phyloP scores from a whole-genome alignment of 1,140 invertebrate genomes.

The Drosophila erecta region DNA sequence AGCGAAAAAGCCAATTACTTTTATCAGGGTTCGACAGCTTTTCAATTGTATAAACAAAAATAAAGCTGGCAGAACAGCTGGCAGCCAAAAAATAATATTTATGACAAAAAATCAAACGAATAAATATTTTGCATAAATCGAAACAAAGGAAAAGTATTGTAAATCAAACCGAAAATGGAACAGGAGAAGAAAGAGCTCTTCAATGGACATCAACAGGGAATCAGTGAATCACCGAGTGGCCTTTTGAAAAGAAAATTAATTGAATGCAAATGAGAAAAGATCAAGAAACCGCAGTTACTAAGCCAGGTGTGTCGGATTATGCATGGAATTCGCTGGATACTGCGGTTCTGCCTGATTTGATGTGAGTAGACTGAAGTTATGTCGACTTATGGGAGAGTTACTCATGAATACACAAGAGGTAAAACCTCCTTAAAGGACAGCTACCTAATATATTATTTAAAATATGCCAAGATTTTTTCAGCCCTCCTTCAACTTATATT shows the following conservation, averaged over 20 bases:
- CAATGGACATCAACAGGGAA: neutral
- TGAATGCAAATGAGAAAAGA: conserved; percentile 29
- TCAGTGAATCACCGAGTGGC: conserved; percentile 7
- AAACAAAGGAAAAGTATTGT: conserved; percentile 25
- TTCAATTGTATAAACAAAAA: conserved; percentile 22
- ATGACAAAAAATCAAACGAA: conserved; percentile 32
- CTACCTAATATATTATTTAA: no score
- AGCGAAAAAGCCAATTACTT: conserved; percentile 37
- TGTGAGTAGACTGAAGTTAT: conserved; percentile 47
- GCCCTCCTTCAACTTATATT: no score
- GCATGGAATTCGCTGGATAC: conserved; percentile 37
- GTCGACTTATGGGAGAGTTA: neutral
- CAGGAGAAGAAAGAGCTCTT: conserved; percentile 4
- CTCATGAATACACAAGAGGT: neutral
- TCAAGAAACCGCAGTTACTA: conserved; percentile 27
- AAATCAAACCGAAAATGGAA: conserved; percentile 19
- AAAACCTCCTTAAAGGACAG: no score
- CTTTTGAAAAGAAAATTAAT: conserved; percentile 19
- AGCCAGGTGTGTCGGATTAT: conserved; percentile 37
- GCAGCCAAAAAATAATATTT: conserved; percentile 31
- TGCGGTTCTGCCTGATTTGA: conserved; percentile 70
- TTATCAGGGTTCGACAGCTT: conserved; percentile 39
- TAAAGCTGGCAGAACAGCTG: conserved; percentile 3
- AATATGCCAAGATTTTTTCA: neutral
- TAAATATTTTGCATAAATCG: conserved; percentile 38